A percentile compares a stretch with the other conserved stretches of the same genome.
Evolutionary conservation across 2,888 invertebrate genomes (phyloP).

Genomic region (Oxystoma pomonae): DNA sequence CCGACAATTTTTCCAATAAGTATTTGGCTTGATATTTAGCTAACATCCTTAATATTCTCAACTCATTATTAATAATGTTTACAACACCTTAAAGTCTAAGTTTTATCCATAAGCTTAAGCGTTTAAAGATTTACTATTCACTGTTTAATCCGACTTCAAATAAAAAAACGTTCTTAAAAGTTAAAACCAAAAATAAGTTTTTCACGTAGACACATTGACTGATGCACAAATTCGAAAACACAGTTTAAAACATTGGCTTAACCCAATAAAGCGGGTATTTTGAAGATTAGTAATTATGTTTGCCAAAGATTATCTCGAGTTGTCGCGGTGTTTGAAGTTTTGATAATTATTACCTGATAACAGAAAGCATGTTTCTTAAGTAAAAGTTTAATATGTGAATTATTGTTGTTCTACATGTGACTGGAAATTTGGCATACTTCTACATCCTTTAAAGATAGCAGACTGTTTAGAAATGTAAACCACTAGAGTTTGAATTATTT

Average conservation of each 20-base stretch:
- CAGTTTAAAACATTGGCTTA: neutral
- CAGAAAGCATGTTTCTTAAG: neutral
- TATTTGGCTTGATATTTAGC: neutral
- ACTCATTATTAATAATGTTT: neutral
- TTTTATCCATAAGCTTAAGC: neutral
- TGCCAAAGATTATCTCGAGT: neutral
- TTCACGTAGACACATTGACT: neutral
- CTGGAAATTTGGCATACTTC: neutral
- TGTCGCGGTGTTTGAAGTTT: neutral
- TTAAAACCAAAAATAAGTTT: neutral
- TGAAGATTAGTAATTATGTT: neutral
- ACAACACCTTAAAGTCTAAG: neutral
- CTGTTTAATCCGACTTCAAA: neutral
- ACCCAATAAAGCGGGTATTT: neutral
- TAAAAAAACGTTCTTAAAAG: neutral
- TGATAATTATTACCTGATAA: neutral
- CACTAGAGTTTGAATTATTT: too few relatives aligned
- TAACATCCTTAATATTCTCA: neutral
- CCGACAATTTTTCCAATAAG: neutral
- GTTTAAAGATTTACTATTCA: neutral
- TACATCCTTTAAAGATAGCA: neutral
- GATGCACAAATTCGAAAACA: neutral
- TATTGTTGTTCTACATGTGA: neutral
- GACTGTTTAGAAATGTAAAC: too few relatives aligned
- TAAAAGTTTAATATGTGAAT: neutral